Evolutionary conservation across 2,888 invertebrate genomes (phyloP), one percentile per base, ranked within the genome.

Genomic region (Globia sparganii): DNA sequence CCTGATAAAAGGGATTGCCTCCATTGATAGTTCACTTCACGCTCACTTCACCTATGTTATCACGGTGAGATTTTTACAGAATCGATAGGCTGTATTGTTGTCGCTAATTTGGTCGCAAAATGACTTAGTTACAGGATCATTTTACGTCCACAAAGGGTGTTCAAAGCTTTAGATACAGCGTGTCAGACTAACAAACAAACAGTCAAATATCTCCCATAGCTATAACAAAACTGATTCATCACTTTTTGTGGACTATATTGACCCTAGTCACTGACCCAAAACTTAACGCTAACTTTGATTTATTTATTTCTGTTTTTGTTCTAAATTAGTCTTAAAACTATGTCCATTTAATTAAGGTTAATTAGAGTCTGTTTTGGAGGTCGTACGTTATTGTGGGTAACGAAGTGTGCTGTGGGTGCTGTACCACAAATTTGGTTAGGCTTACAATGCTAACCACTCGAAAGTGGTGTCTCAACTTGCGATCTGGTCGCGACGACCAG

Each of bases 311-410:
- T 0, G 75, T 77, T 81, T 77, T 81, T 77, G 53, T 81, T 53
- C 18, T 53, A 81, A 74, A 61, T 81, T 81, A 77, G 81, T 73
- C 81, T 61, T 81, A 43, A 72, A 43, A 81, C 49, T 53, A 34
- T 61, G 34, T 43, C 25, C 34, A 75, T 53, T 43, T 77, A 77
- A 81, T 77, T 62, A 15, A 6, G 15, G 43, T 61, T 77, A 81
- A 81, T 77, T 75, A 46, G 4, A 72, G 21, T 25, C 4, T 74
- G 59, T 67, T 77, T 81, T 28, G 28, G 34, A n/a, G 49, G 6
- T 46, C 11, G 15, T 28, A 34, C 25, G 25, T 43, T 31, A 15
- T 9, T 8, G 81, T 75, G 75, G 18, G 11, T 74, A 43, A 9
- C 4, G 59, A 53, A 81, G 74, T 46, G 74, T 18, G 31, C 0